These are phyloP conservation scores for Helicoverpa zea DNA, from an alignment of 1,140 invertebrate species.

Conservation along the genomic window DNA sequence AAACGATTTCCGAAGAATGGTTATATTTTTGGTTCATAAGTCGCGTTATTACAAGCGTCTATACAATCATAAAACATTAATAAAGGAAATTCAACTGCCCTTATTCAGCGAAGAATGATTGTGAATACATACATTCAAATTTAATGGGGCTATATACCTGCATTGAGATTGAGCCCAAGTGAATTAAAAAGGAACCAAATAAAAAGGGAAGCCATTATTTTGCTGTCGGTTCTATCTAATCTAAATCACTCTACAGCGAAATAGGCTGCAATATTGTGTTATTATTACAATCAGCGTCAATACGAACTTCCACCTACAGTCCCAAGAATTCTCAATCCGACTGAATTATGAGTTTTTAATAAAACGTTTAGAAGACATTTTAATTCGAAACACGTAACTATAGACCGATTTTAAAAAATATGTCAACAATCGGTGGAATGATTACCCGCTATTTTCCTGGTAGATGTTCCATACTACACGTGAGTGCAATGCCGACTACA, in stretches of 20 bases:
- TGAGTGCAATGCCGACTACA: slow-evolving; percentile 38
- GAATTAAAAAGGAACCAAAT: background rate
- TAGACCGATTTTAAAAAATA: background rate
- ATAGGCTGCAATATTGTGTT: background rate
- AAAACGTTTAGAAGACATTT: background rate
- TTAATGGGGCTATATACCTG: background rate
- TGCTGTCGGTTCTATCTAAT: too few relatives aligned
- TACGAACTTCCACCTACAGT: background rate
- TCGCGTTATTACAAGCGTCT: background rate
- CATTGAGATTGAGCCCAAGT: background rate
- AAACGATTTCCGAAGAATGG: background rate
- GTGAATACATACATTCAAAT: slow-evolving; percentile 1
- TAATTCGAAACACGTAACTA: slow-evolving; percentile 6
- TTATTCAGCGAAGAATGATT: background rate
- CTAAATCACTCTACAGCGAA: background rate
- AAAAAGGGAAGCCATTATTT: background rate
- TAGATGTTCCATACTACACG: slow-evolving; percentile 24
- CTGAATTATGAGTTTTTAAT: background rate
- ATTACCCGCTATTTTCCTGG: slow-evolving; percentile 32
- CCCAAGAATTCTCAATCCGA: too few relatives aligned
- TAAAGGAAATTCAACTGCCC: background rate
- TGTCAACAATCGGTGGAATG: slow-evolving; percentile 4
- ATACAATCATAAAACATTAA: background rate
- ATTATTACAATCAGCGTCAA: background rate
- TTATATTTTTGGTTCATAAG: too few relatives aligned